Evolutionary conservation across 2,888 invertebrate species (phyloP).

Genomic region (Chrysotoxum bicinctum): DNA sequence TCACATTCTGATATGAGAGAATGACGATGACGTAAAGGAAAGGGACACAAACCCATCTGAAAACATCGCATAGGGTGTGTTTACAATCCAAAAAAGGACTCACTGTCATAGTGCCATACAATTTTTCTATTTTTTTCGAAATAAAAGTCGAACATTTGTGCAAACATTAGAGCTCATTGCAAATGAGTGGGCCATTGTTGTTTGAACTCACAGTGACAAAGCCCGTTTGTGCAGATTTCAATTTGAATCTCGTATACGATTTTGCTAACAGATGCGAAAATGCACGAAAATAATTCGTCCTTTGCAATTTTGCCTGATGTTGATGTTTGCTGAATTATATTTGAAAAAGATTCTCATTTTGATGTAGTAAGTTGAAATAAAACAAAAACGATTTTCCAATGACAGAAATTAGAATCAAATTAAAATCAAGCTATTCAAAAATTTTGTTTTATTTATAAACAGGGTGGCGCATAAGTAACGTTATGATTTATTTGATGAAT

Average conservation of each 20-base stretch:
- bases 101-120: background rate
- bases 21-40: slow-evolving; percentile 7
- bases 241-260: slow-evolving; percentile 21
- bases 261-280: slow-evolving; percentile 60
- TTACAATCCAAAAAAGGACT: slow-evolving; percentile 4
- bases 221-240: background rate
- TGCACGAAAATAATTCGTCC: slow-evolving; percentile 23
- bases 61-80: slow-evolving; percentile 7
- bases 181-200: slow-evolving; percentile 66
- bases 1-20: background rate
- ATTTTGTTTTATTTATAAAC: too few species aligned
- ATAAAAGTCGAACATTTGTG: slow-evolving; percentile 68
- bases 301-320: slow-evolving; percentile 12
- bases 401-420: background rate
- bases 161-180: slow-evolving; percentile 51
- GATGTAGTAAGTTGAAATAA: background rate
- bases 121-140: background rate
- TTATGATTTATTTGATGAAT: too few species aligned
- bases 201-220: slow-evolving; percentile 41
- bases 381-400: background rate
- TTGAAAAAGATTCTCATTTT: background rate
- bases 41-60: slow-evolving; percentile 5
- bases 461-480: too few species aligned
- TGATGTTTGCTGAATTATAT: slow-evolving; percentile 12
- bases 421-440: background rate